These are phyloP conservation scores for Dascyllus trimaculatus DNA, from an alignment of 2,113 vertebrate genomes.

Conservation along the genomic window DNA sequence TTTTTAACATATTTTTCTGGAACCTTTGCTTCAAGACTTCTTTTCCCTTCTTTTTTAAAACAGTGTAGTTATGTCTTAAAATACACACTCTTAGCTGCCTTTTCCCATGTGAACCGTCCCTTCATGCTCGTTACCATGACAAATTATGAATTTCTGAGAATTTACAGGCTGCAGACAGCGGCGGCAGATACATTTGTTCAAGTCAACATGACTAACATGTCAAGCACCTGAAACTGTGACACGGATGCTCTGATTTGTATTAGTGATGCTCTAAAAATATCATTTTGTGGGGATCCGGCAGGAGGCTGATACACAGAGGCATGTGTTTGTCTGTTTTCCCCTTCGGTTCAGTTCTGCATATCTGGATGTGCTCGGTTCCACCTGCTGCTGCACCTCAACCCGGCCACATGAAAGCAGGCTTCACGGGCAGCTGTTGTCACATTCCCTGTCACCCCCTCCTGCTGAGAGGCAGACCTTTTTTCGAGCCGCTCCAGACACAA, in stretches of 20 bases:
- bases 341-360: slow-evolving; percentile 19
- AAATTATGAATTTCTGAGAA: slow-evolving; percentile 35
- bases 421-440: slow-evolving; percentile 62
- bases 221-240: slow-evolving; percentile 19
- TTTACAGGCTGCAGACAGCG: background rate
- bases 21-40: too few species aligned
- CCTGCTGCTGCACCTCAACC: slow-evolving; percentile 65
- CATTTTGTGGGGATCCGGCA: slow-evolving; percentile 1
- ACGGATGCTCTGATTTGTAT: slow-evolving; percentile 30
- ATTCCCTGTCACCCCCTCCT: slow-evolving; percentile 17
- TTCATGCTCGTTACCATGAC: slow-evolving; percentile 5
- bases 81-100: background rate
- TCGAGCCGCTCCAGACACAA: slow-evolving; percentile 60
- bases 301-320: background rate
- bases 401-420: slow-evolving; percentile 45
- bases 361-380: slow-evolving; percentile 41
- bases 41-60: too few species aligned
- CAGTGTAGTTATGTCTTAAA: too few species aligned
- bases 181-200: slow-evolving; percentile 11
- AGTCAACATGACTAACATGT: slow-evolving; percentile 38
- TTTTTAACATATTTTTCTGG: too few species aligned
- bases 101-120: slow-evolving; percentile 17
- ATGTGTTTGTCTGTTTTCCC: background rate
- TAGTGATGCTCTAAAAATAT: slow-evolving; percentile 53
- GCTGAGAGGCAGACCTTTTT: slow-evolving; percentile 26